Percentiles rank a stretch among this genome's conserved stretches.
phyloP scores from a whole-genome alignment of 2,888 invertebrate species.

The Drosophila macrospina region DNA sequence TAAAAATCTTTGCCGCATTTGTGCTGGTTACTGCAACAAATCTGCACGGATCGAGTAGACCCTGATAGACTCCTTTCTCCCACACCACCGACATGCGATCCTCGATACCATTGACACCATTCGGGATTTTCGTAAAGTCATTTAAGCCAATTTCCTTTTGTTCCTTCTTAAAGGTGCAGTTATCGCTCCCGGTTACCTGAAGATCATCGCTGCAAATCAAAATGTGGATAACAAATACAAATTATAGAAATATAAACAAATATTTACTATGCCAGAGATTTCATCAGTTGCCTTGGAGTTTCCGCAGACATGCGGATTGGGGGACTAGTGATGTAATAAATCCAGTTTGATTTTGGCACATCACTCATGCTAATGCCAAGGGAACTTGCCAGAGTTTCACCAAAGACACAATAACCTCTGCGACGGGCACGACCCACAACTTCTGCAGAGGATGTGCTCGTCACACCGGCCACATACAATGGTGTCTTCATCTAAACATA shows the following conservation, averaged over 20 bases:
- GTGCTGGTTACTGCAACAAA: conserved; percentile 99
- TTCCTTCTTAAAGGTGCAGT: conserved; percentile 96
- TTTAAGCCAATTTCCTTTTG: conserved; percentile 95
- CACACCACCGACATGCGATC: conserved; percentile 98
- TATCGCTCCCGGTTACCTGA: conserved; percentile 97
- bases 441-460: conserved; percentile 96
- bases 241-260: background rate
- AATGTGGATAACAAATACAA: background rate
- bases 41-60: conserved; percentile 95
- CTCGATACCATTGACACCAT: conserved; percentile 98
- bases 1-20: conserved; percentile 98
- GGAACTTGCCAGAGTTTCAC: conserved; percentile 95
- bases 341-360: conserved; percentile 78
- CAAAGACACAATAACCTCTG: conserved; percentile 91
- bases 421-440: conserved; percentile 89
- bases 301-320: conserved; percentile 87
- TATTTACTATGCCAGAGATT: conserved; percentile 90
- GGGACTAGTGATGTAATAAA: conserved; percentile 86
- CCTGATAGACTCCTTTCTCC: conserved; percentile 97
- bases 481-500: conserved; percentile 93
- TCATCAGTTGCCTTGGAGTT: conserved; percentile 89
- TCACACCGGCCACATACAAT: conserved; percentile 97
- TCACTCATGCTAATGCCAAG: conserved; percentile 86
- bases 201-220: conserved; percentile 91
- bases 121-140: conserved; percentile 97